Evolutionary conservation across 2,113 vertebrate species (phyloP), one percentile per base, ranked within the genome.

Genomic region (Tenebrosternarchus preto): DNA sequence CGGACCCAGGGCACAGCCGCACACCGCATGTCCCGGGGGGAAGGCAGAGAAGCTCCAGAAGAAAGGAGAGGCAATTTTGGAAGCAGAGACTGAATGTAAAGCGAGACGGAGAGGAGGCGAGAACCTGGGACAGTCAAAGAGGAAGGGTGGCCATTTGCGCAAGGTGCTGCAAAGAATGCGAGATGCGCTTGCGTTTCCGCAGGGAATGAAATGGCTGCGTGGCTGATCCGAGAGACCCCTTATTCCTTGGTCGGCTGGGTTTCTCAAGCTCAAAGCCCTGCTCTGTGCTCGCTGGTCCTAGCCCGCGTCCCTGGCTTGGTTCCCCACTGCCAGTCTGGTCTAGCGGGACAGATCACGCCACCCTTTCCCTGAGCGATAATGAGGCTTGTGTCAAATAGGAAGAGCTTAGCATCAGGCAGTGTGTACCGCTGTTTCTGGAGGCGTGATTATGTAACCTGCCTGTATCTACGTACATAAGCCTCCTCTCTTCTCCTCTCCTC

Each of bases 201-300:
- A 78, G 84, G 64, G 29, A 72, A 83, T 85, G 84, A 85, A 88
- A 57, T 77, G 36, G 71, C 85, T 75, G 83, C 73, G 17, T 66
- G 55, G 73, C 83, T 81, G 36, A 63, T 67, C 76, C 75, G 76
- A 82, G 39, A 79, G 39, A 39, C 86, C 86, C 56, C 83, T 60
- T 72, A 68, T 76, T 77, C 36, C 75, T 80, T 79, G 70, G 68
- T 83, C 83, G 83, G 73, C 85, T 77, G 63, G 71, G 27, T 83
- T 71, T 11, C 80, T 86, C 87, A 84, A 86, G 88, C 88, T 89
- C 82, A 56, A 78, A 78, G 36, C 72, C 29, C 53, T 57, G 19
- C 24, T 66, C 55, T 64, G 20, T 3, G 19, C 19, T 27, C 50
- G 24, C 36, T 16, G 4, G 15, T 6, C 16, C 5, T 25, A 9